Base-by-base conservation (phyloP, 1,140 invertebrate species). In the Drosophila varians region DNA sequence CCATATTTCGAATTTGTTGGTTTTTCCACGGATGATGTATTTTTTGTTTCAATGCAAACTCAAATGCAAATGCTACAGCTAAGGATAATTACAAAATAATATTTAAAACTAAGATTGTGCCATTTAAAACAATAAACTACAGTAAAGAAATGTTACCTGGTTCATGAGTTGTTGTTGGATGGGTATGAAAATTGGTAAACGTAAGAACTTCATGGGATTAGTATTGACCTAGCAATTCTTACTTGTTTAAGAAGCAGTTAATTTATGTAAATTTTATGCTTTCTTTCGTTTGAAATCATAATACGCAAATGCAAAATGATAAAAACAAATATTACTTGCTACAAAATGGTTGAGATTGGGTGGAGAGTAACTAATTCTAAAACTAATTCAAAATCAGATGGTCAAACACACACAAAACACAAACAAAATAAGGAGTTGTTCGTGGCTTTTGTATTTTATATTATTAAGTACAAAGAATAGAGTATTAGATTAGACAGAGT, bases 21-120 rank as follows among this genome's bases (percentile, higher is more conserved):
- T 18, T 56, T 51, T 48, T 69, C 55, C 45, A 56, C 46, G 49
- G 43, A 70, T 71, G 66, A 70, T 46, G 55, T 56, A 52, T 49
- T 58, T 51, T 21, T 21, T 21, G n/a, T 48, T 70, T 40, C 31
- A 76, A 82, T 80, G 72, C 55, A 68, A 73, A 77, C 83, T 83
- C 38, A 83, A 76, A 86, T 86, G 80, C 80, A 87, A 86, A 80
- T 74, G 21, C 80, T 86, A 86, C 80, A 77, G n/a, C 55, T 76
- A 75, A 75, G 45, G 64, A 55, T 62, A 78, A 78, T 75, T 83
- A 82, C 77, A 77, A 82, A 77, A 60, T 79, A 80, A 51, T 62
- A 68, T 47, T 75, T 43, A 51, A 21, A 71, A 71, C 68, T 71
- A 71, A 71, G 26, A 21, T 65, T 66, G 62, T 66, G 62, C 62